These are phyloP conservation scores for Helarctos malayanus DNA, from an alignment of 2,797 vertebrate genomes.

Conservation along the genomic window DNA sequence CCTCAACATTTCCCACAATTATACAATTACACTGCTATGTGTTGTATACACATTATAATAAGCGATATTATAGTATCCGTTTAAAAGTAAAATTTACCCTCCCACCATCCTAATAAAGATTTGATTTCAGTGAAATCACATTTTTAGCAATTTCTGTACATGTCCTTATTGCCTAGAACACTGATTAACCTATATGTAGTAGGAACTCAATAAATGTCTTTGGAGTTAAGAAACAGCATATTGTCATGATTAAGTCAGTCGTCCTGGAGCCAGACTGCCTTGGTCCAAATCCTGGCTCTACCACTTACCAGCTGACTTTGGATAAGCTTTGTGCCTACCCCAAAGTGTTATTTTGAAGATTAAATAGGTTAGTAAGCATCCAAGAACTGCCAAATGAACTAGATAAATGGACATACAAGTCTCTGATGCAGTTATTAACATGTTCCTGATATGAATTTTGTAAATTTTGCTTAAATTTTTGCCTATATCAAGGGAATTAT, in stretches of 20 bases:
- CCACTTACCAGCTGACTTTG: background rate
- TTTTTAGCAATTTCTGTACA: background rate
- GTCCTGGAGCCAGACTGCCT: background rate
- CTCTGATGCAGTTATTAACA: background rate
- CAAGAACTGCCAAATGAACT: background rate
- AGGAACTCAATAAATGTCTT: background rate
- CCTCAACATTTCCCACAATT: background rate
- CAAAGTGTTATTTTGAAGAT: background rate
- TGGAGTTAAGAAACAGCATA: background rate
- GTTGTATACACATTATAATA: background rate
- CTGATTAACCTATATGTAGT: background rate
- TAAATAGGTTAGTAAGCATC: background rate
- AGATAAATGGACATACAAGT: background rate
- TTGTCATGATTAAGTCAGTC: background rate
- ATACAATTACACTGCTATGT: background rate
- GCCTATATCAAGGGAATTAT: background rate
- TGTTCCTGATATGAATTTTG: background rate
- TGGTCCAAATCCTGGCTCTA: background rate
- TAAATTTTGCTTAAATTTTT: conserved; percentile 44
- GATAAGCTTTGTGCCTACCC: background rate
- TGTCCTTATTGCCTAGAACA: background rate
- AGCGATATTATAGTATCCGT: background rate
- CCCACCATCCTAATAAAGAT: background rate
- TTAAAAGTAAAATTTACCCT: conserved; percentile 16
- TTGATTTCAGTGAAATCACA: background rate